Conservation (phyloP, 1,140 invertebrate genomes). For the Macrobrachium rosenbergii region DNA sequence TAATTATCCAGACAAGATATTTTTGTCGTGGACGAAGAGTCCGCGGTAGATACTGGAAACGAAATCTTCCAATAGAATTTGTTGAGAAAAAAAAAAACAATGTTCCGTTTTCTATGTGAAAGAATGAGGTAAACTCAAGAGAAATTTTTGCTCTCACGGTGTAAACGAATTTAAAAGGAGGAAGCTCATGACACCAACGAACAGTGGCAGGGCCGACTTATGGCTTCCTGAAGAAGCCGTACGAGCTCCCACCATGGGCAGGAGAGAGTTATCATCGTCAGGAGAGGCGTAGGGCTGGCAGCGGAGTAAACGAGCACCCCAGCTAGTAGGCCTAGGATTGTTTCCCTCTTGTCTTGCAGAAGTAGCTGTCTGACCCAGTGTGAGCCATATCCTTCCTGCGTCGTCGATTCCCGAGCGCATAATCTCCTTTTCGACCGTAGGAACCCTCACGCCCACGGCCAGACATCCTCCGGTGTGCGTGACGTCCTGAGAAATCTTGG, state of each 20-base stretch:
- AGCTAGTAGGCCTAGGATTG: constrained; percentile 35
- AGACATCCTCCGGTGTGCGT: constrained; percentile 39
- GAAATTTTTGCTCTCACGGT: no score
- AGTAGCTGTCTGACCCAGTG: constrained; percentile 42
- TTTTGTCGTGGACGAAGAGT: no score
- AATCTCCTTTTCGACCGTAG: constrained; percentile 41
- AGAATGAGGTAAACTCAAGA: no score
- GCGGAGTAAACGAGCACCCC: constrained; percentile 34
- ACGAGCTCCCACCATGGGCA: constrained; percentile 45
- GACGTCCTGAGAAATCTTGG: constrained; percentile 36
- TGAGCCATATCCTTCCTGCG: constrained; percentile 39
- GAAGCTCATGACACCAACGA: background rate
- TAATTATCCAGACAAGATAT: no score
- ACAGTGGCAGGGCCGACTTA: background rate
- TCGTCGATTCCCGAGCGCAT: constrained; percentile 46
- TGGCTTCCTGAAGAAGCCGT: constrained; percentile 32
- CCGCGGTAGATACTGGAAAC: no score
- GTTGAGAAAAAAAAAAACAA: no score
- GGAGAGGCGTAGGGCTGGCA: constrained; percentile 22
- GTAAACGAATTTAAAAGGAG: no score
- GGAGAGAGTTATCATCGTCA: constrained; percentile 30
- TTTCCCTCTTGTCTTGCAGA: constrained; percentile 1
- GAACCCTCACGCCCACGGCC: constrained; percentile 44
- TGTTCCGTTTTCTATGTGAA: no score
- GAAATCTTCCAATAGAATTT: no score